Evolutionary conservation across 2,888 invertebrate genomes (phyloP).

Genomic region (Mycalesis mineus): DNA sequence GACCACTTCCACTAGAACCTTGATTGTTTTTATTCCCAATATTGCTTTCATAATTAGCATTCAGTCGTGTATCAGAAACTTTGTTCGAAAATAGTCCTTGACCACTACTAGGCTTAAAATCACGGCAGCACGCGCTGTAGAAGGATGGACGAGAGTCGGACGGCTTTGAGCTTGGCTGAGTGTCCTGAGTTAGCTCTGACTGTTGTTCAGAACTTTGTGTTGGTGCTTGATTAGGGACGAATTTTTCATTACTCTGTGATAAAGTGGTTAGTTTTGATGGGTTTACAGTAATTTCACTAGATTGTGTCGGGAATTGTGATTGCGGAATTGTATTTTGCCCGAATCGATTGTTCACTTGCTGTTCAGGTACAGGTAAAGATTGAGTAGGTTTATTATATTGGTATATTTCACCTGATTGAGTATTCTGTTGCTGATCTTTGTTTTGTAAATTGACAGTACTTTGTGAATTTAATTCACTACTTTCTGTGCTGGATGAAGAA

Average conservation of each 20-base stretch:
- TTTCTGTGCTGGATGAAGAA: not conserved
- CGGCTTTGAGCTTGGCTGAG: not conserved
- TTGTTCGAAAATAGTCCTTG: not conserved
- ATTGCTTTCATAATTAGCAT: not conserved
- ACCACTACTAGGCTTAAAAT: not conserved
- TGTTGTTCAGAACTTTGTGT: not conserved
- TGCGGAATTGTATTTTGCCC: constrained; percentile 6
- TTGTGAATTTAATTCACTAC: not conserved
- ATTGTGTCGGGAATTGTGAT: not conserved
- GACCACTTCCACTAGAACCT: not conserved
- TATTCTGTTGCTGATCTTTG: not conserved
- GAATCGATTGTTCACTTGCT: not conserved
- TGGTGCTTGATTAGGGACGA: not conserved
- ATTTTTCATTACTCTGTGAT: not conserved
- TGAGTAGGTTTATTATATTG: constrained; percentile 28
- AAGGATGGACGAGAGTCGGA: constrained; percentile 1
- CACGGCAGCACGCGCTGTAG: constrained; percentile 16
- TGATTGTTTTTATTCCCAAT: not conserved
- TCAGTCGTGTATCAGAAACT: not conserved
- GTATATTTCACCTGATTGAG: constrained; percentile 17
- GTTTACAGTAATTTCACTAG: not conserved
- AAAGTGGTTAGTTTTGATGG: not conserved
- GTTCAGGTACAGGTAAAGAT: constrained; percentile 6
- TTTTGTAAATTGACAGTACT: not conserved
- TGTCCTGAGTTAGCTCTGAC: not conserved